Percentiles rank a stretch among this genome's conserved stretches.
Conservation (phyloP, 1,140 invertebrate genomes). For the Pygmarrhopalites habei region DNA sequence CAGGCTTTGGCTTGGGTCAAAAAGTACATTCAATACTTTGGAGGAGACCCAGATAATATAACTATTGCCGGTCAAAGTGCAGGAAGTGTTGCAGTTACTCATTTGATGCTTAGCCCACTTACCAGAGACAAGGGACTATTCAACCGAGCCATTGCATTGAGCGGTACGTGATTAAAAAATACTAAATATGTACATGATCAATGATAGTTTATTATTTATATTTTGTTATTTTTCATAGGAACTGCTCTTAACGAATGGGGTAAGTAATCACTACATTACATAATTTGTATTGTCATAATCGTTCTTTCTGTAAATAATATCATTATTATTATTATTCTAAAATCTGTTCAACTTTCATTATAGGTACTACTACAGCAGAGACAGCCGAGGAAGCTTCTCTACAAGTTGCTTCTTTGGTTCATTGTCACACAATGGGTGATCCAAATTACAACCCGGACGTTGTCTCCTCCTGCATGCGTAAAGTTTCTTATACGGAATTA, state of each 20-base stretch:
- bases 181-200: too few species aligned
- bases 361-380: too few species aligned
- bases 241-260: too few species aligned
- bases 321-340: too few species aligned
- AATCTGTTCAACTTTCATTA: too few species aligned
- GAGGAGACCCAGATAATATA: conserved; percentile 19
- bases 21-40: conserved; percentile 28
- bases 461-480: neutral
- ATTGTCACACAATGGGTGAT: neutral
- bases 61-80: conserved; percentile 6
- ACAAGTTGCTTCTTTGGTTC: neutral
- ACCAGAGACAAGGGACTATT: conserved; percentile 4
- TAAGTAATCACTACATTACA: too few species aligned
- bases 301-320: too few species aligned
- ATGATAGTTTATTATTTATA: too few species aligned
- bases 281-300: too few species aligned
- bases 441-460: neutral
- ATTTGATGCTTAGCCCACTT: conserved; percentile 3
- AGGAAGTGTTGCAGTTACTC: conserved; percentile 6
- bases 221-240: too few species aligned
- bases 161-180: neutral
- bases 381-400: neutral
- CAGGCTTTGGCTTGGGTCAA: conserved; percentile 20
- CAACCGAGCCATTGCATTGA: conserved; percentile 3
- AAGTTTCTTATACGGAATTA: neutral